Evolutionary conservation across 2,888 invertebrate species (phyloP).

Genomic region (Drosophila quasianomalipes): DNA sequence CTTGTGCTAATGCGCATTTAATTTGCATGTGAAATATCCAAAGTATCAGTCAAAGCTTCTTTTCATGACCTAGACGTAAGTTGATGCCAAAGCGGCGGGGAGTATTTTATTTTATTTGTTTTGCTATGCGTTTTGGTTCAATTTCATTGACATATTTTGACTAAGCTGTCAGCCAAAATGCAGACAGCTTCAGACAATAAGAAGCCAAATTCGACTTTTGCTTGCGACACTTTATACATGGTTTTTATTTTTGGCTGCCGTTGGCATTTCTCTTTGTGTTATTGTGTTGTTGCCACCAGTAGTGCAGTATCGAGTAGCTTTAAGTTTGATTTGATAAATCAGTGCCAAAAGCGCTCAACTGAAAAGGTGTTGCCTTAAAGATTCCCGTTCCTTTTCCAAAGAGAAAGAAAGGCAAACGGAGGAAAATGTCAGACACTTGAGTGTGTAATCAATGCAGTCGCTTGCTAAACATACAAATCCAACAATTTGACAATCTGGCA

Average conservation of each 20-base stretch:
- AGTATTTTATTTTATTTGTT: conserved; percentile 55
- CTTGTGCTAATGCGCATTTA: conserved; percentile 65
- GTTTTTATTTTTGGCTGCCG: conserved; percentile 35
- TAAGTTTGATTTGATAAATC: conserved; percentile 54
- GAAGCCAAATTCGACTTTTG: conserved; percentile 32
- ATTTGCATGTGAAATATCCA: conserved; percentile 67
- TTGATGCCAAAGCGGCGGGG: conserved; percentile 24
- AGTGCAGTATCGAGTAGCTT: conserved; percentile 45
- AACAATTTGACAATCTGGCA: conserved; percentile 38
- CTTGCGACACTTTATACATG: conserved; percentile 30
- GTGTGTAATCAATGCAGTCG: conserved; percentile 35
- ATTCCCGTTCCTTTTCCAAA: not conserved
- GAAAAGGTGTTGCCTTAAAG: conserved; percentile 39
- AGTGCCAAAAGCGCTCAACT: conserved; percentile 44
- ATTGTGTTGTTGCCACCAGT: conserved; percentile 38
- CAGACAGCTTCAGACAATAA: conserved; percentile 59
- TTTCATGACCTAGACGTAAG: conserved; percentile 36
- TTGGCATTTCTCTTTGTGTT: conserved; percentile 34
- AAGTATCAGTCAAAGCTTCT: conserved; percentile 48
- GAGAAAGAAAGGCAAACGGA: not conserved
- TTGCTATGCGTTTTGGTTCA: conserved; percentile 37
- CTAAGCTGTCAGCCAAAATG: conserved; percentile 69
- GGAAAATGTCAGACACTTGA: conserved; percentile 6
- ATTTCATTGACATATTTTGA: conserved; percentile 78
- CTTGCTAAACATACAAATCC: conserved; percentile 28